Base-by-base conservation (phyloP, 2,113 vertebrate genomes). In the Sialia sialis region DNA sequence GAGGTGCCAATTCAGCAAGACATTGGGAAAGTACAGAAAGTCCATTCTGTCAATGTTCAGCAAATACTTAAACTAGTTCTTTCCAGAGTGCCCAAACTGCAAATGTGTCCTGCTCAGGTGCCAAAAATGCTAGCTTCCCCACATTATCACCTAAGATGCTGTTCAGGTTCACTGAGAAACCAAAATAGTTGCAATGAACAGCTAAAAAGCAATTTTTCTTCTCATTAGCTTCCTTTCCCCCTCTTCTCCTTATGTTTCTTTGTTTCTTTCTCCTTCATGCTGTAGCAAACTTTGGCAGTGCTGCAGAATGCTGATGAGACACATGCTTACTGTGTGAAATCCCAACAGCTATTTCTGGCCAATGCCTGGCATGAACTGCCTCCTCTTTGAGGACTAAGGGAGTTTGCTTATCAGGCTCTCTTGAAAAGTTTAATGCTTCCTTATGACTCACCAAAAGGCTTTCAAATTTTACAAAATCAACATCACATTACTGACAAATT, bases 231-330 rank as follows among this genome's bases (percentile, higher is more conserved):
- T 95, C 79, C 85, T 85, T 49, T 3, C 7, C 38, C 59, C 48
- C 14, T 19, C 43, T 82, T 76, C 83, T 76, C 77, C 78, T 90
- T 87, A 92, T 76, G 84, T 94, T 94, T 95, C 91, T 94, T 96
- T 96, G 89, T 94, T 97, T 94, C 82, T 91, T 91, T 92, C 94
- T 92, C 92, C 93, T 95, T 96, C 94, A 94, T 96, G 93, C 84
- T 93, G 34, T 94, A 85, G 90, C 92, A 95, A 88, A 90, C 90
- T 90, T 94, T 93, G 79, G 95, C 93, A 95, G 85, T 15, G 17
- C 75, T 86, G 67, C 76, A 72, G 94, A 95, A 95, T 94, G 82
- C 92, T 92, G 93, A 96, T 94, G 95, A 96, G 93, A 79, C 72
- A 72, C 73, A 59, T 11, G 2, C 59, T 93, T 87, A 80, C 68